Conservation (phyloP, 2,113 vertebrate genomes). For the Podilymbus podiceps region DNA sequence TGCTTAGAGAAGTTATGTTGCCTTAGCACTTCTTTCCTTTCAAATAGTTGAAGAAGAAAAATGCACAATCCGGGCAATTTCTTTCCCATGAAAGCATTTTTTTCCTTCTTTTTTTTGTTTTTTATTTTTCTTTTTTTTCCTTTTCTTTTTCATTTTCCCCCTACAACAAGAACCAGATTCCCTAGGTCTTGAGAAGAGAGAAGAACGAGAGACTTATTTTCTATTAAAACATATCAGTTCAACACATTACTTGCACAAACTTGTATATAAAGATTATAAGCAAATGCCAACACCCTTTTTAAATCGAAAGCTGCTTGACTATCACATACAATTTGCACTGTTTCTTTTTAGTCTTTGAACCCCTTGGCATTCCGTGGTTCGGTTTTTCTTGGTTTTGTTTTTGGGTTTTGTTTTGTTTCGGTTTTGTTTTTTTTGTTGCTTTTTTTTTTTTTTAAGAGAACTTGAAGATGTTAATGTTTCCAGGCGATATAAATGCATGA, state of each 20-base stretch:
- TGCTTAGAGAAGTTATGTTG: constrained; percentile 88
- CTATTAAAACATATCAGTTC: constrained; percentile 74
- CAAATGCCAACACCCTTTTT: constrained; percentile 79
- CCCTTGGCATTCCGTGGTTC: constrained; percentile 53
- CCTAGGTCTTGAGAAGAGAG: constrained; percentile 59
- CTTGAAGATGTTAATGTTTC: constrained; percentile 70
- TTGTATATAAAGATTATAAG: constrained; percentile 78
- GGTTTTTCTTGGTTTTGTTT: constrained; percentile 9
- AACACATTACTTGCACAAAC: constrained; percentile 78
- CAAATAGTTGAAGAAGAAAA: constrained; percentile 75
- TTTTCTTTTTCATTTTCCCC: not conserved
- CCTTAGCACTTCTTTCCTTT: constrained; percentile 88
- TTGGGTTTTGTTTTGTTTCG: not conserved
- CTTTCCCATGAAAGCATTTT: constrained; percentile 69
- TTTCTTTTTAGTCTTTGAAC: constrained; percentile 75
- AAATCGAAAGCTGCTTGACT: constrained; percentile 87
- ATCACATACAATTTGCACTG: constrained; percentile 86
- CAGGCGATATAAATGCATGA: constrained; percentile 77
- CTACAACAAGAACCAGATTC: constrained; percentile 58
- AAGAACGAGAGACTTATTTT: constrained; percentile 69
- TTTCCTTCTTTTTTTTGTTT: not conserved
- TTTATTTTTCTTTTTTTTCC: not conserved
- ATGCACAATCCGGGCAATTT: constrained; percentile 76
- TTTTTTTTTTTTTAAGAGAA: constrained; percentile 44
- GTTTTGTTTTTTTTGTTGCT: not conserved